Base-by-base conservation (phyloP, 2,888 invertebrate species). In the Melieria crassipennis region DNA sequence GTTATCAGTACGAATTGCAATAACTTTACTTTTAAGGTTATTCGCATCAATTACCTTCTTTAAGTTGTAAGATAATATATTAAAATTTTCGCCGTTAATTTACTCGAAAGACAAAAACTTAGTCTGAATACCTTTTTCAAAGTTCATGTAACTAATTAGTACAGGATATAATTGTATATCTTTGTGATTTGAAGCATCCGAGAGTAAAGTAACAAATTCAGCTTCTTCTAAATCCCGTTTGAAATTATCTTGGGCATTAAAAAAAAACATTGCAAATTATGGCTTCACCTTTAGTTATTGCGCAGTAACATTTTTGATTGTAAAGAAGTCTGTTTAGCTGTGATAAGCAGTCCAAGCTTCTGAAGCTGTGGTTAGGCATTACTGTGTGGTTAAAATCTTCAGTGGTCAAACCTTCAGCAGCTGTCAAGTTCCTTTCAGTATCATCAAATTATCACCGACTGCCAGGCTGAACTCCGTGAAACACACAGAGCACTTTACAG, bases 331-430 rank as follows among this genome's bases (percentile, higher is more conserved):
- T 42, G 60, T 68, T 72, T 57, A 69, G 45, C 56, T 65, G 64
- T n/a, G 69, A 72, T 58, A 68, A 52, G 58, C 69, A 69, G 46
- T 72, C 65, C 58, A 72, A 68, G 50, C 68, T 60, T 46, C 65
- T 57, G 62, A 64, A 67, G 50, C 67, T 71, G 47, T 71, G 67
- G 47, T 71, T 66, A 16, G 67, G 71, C 60, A 66, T 47, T 57
- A 71, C 63, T 47, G 67, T 57, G 67, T 71, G 62, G n/a, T 62
- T 46, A 46, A 16, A 16, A 16, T 1, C 16, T 16, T 16, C 16
- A 16, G 48, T 47, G 7, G n/a, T n/a, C 46, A 58, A 58, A 58
- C 58, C 58, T 58, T 58, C 58, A 30, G 58, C 58, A 58, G 58
- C 42, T 58, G 58, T 43, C 30, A 58, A 58, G 30, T 7, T 11